A percentile compares a stretch with the other conserved stretches of the same genome.
Evolutionary conservation across 2,113 vertebrate species (phyloP).

Genomic region (Microcebus ravelobensis): DNA sequence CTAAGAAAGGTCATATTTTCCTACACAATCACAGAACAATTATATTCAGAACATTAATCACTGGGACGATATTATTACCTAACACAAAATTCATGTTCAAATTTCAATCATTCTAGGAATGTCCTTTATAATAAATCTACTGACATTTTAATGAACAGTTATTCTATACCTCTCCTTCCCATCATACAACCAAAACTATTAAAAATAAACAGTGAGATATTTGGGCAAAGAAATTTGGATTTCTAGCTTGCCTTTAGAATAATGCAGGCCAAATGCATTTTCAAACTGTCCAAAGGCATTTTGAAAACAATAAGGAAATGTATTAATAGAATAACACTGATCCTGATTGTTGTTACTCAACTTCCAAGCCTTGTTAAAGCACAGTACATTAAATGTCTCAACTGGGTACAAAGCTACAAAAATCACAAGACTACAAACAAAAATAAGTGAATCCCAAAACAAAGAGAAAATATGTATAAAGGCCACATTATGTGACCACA

Average conservation of each 20-base stretch:
- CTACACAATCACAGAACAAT: background rate
- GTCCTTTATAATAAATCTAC: background rate
- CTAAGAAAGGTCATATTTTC: background rate
- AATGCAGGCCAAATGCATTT: background rate
- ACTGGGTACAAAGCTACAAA: background rate
- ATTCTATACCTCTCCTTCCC: background rate
- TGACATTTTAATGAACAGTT: background rate
- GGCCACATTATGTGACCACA: background rate
- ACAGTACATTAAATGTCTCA: background rate
- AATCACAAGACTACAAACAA: background rate
- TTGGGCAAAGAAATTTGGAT: background rate
- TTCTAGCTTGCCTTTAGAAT: slow-evolving; percentile 16
- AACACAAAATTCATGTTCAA: background rate
- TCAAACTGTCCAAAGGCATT: background rate
- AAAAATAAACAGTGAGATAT: background rate
- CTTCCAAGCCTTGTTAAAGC: background rate
- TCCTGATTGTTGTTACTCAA: background rate
- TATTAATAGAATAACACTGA: background rate
- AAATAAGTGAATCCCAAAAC: background rate
- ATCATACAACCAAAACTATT: slow-evolving; percentile 8
- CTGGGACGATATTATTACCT: background rate
- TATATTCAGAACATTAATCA: background rate
- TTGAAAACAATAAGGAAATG: background rate
- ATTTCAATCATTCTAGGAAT: background rate
- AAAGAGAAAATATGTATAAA: slow-evolving; percentile 9